Percentiles rank a stretch among this genome's conserved stretches.
Evolutionary conservation across 2,113 vertebrate genomes (phyloP).

Genomic region (Phylloscopus trochiloides): DNA sequence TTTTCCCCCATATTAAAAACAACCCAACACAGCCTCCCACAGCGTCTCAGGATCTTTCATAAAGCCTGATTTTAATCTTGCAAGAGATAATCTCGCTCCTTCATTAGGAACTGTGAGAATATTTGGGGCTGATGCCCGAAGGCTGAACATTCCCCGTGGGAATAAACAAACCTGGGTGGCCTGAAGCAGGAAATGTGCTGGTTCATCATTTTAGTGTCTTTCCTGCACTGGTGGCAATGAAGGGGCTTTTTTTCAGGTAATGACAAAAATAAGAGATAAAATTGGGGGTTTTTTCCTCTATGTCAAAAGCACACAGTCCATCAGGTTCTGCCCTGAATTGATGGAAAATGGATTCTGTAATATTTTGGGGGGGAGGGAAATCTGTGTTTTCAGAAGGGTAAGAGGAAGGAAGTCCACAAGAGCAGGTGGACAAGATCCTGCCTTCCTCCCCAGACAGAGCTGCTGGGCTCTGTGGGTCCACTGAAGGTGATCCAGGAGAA

Average conservation of each 20-base stretch:
- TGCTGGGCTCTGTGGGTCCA: not conserved
- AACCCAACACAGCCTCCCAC: not conserved
- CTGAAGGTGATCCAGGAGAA: not conserved
- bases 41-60: not conserved
- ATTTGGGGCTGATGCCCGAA: not conserved
- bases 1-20: conserved; percentile 4
- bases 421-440: rapidly evolving
- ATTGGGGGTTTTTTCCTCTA: not conserved
- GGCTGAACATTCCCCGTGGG: not conserved
- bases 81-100: not conserved
- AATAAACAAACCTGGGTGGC: not conserved
- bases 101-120: not conserved
- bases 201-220: not conserved
- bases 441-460: not conserved
- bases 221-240: not conserved
- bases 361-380: not conserved
- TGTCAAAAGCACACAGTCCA: not conserved
- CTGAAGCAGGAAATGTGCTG: not conserved
- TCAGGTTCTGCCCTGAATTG: not conserved
- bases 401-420: not conserved
- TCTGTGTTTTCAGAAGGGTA: not conserved
- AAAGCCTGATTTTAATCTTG: not conserved
- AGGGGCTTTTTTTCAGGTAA: not conserved
- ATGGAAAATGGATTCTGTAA: not conserved
- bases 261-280: not conserved